Percentiles rank a stretch among this genome's conserved stretches.
Evolutionary conservation across 30 jellyfish, hydroid and myxozoan species (phyloP).

Genomic region (Aurelia aurita): DNA sequence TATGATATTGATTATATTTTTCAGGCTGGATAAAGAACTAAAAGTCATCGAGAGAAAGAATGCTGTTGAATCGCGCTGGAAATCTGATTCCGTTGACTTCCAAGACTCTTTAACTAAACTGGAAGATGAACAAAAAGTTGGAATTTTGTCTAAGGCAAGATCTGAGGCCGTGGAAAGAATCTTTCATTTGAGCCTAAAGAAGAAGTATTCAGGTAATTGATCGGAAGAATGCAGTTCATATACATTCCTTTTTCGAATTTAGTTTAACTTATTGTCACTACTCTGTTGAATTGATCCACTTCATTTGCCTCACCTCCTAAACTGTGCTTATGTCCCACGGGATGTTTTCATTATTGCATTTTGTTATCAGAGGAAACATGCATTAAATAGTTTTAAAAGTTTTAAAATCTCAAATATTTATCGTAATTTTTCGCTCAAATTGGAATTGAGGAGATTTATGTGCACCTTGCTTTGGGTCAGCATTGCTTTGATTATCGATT

Average conservation of each 20-base stretch:
- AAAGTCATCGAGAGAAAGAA: not conserved
- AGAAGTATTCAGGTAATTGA: slow-evolving; percentile 26
- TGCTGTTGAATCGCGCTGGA: slow-evolving; percentile 11
- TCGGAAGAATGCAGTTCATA: not conserved
- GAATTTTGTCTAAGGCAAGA: slow-evolving; percentile 29
- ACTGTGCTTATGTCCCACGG: not conserved
- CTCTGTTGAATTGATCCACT: not conserved
- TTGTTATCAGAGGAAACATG: no score
- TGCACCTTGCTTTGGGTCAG: no score
- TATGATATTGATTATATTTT: not conserved
- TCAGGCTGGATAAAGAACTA: slow-evolving; percentile 21
- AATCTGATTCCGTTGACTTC: not conserved
- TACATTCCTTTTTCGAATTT: no score
- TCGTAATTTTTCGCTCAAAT: no score
- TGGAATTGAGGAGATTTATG: no score
- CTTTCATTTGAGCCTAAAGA: slow-evolving; percentile 29
- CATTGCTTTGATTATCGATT: no score
- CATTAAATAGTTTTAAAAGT: no score
- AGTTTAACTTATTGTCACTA: not conserved
- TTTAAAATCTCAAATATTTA: no score
- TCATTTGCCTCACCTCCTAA: not conserved
- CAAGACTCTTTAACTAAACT: not conserved
- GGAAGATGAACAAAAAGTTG: slow-evolving; percentile 19
- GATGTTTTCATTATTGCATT: no score
- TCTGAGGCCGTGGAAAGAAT: slow-evolving; percentile 35